These are phyloP conservation scores for Lepidocolaptes lacrymiger DNA, from an alignment of 2,797 vertebrate species.

Conservation along the genomic window DNA sequence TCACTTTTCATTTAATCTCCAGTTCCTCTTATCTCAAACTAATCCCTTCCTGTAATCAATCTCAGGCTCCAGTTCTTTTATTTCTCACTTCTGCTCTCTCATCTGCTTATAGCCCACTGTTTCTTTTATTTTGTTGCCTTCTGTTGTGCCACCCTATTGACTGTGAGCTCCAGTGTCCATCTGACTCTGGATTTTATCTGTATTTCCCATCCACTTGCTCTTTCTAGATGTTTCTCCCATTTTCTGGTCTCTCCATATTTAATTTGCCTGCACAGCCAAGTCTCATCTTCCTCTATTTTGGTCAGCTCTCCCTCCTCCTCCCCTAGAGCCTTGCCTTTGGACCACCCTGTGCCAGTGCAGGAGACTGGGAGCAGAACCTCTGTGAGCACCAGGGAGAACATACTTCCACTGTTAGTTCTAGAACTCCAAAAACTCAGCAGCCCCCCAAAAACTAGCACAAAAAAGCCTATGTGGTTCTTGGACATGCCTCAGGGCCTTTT, in stretches of 20 bases:
- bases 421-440: neutral
- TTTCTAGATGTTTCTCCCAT: neutral
- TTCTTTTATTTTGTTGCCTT: neutral
- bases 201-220: neutral
- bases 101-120: rapidly evolving
- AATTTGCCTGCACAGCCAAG: neutral
- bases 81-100: neutral
- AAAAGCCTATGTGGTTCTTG: neutral
- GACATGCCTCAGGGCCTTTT: neutral
- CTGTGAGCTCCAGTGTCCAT: neutral
- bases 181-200: neutral
- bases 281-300: neutral
- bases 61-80: neutral
- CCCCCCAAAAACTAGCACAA: neutral
- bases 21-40: neutral
- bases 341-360: rapidly evolving
- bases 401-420: neutral
- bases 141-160: neutral
- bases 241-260: neutral
- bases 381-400: neutral
- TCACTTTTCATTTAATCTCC: neutral
- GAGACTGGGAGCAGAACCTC: neutral
- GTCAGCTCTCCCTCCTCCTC: neutral
- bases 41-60: neutral
- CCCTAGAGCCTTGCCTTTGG: neutral